These are phyloP conservation scores for Chloropsis hardwickii DNA, from an alignment of 2,113 vertebrate species.

Conservation along the genomic window DNA sequence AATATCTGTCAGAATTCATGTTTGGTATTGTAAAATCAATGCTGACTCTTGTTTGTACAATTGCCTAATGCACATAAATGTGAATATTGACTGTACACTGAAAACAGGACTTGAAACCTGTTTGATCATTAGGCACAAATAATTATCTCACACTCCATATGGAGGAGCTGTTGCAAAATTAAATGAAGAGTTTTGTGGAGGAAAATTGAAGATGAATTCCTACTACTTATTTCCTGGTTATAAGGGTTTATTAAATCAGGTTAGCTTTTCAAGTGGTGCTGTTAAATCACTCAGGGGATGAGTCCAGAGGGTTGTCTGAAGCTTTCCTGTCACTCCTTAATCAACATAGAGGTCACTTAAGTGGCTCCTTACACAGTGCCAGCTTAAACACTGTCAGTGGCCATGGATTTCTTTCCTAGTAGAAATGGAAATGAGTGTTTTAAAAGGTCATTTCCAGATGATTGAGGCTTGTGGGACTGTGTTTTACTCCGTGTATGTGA, in stretches of 20 bases:
- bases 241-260: constrained; percentile 1
- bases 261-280: constrained; percentile 1
- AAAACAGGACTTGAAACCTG: neutral
- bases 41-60: neutral
- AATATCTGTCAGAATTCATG: neutral
- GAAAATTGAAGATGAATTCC: neutral
- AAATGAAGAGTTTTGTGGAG: neutral
- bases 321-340: neutral
- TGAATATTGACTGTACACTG: neutral
- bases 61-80: neutral
- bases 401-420: neutral
- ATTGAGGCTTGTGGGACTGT: neutral
- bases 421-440: neutral
- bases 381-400: neutral
- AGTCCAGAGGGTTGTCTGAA: neutral
- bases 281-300: neutral
- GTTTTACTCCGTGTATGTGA: neutral
- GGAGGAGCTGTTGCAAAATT: constrained; percentile 19
- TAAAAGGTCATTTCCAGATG: neutral
- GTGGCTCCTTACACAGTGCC: neutral
- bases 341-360: neutral
- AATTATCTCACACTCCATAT: neutral
- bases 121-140: neutral
- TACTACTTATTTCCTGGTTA: neutral
- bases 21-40: constrained; percentile 13